Conservation (phyloP, 1,140 invertebrate genomes). For the Charaxes varanes region DNA sequence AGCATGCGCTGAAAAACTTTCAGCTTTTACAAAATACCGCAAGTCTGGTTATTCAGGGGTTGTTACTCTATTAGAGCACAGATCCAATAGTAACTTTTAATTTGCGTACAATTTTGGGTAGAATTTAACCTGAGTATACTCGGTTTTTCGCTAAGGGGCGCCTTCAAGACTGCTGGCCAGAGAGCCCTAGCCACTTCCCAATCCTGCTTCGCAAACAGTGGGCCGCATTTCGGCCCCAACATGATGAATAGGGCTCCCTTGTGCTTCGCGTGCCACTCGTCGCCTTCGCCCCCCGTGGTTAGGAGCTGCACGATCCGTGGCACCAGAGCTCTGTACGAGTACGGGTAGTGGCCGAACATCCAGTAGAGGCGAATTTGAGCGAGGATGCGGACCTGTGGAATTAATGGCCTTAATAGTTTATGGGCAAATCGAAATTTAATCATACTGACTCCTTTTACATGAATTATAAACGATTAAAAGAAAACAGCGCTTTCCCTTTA, state of each 20-base stretch:
- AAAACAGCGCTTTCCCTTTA: no score
- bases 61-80: no score
- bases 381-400: conserved; percentile 44
- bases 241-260: conserved; percentile 86
- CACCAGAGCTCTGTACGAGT: conserved; percentile 46
- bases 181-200: conserved; percentile 83
- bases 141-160: conserved; percentile 57
- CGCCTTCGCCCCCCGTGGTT: conserved; percentile 35
- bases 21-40: no score
- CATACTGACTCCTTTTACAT: no score
- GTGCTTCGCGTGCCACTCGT: conserved; percentile 54
- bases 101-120: background rate
- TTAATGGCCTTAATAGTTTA: conserved; percentile 3
- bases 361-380: conserved; percentile 51
- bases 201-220: conserved; percentile 81
- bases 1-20: no score
- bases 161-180: conserved; percentile 79
- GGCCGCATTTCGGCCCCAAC: conserved; percentile 76
- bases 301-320: conserved; percentile 37
- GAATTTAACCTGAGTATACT: conserved; percentile 58
- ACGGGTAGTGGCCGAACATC: conserved; percentile 57
- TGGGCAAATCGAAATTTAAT: no score
- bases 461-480: no score
- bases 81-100: background rate
- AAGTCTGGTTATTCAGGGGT: no score